A percentile compares a stretch with the other conserved stretches of the same genome.
These are phyloP conservation scores for Tupaia tana DNA, from an alignment of 2,113 vertebrate genomes.

Conservation along the genomic window DNA sequence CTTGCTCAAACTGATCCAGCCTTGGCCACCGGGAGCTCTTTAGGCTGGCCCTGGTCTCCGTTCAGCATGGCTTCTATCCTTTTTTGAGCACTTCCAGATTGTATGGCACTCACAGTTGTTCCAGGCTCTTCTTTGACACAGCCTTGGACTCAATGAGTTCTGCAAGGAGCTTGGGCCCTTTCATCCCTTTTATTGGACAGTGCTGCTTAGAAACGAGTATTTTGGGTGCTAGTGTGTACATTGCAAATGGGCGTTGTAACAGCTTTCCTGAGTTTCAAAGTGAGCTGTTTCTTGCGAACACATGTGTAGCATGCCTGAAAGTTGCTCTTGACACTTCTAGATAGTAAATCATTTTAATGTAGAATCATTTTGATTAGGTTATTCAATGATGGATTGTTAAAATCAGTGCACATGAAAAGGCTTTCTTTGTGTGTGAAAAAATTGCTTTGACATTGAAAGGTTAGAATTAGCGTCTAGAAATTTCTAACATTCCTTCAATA, in stretches of 20 bases:
- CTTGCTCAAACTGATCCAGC: not conserved
- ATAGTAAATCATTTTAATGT: not conserved
- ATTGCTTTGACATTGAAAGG: not conserved
- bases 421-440: slow-evolving; percentile 20
- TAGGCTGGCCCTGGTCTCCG: not conserved
- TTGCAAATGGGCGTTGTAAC: not conserved
- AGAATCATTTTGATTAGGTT: not conserved
- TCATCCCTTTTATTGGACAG: not conserved
- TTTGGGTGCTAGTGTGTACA: not conserved
- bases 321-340: not conserved
- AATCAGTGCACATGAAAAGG: not conserved
- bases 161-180: not conserved
- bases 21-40: not conserved
- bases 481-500: not conserved
- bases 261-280: not conserved
- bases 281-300: not conserved
- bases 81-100: not conserved
- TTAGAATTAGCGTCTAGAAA: not conserved
- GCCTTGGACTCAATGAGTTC: not conserved
- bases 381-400: not conserved
- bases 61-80: not conserved
- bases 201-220: not conserved
- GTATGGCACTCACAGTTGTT: not conserved
- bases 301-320: not conserved
- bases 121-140: not conserved